Evolutionary conservation across 2,888 invertebrate genomes (phyloP).

Genomic region (Hemaris fuciformis): DNA sequence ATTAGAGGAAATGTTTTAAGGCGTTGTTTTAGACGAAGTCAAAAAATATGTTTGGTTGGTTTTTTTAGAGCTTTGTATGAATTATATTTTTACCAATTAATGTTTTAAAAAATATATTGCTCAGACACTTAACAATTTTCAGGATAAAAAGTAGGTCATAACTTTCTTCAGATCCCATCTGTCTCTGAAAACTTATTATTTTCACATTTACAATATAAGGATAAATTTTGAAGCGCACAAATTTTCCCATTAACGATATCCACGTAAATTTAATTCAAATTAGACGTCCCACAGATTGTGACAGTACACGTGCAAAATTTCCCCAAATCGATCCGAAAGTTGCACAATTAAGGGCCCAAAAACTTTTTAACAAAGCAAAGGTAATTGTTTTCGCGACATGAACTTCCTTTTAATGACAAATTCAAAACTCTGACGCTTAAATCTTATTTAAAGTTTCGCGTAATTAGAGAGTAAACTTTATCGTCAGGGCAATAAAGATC

Average conservation of each 20-base stretch:
- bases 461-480: not conserved
- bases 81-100: too few species aligned
- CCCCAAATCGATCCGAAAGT: not conserved
- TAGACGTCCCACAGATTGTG: not conserved
- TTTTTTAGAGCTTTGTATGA: too few species aligned
- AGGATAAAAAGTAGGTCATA: too few species aligned
- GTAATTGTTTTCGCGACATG: slow-evolving; percentile 3
- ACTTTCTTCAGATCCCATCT: too few species aligned
- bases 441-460: slow-evolving; percentile 6
- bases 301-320: not conserved
- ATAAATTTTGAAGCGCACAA: not conserved
- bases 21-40: too few species aligned
- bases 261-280: not conserved
- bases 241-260: not conserved
- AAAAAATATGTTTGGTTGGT: too few species aligned
- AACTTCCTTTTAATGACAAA: slow-evolving; percentile 9
- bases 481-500: not conserved
- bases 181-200: too few species aligned
- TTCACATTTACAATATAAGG: too few species aligned
- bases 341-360: not conserved
- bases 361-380: not conserved
- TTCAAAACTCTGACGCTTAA: not conserved
- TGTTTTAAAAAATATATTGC: too few species aligned
- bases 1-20: too few species aligned
- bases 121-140: too few species aligned